Percentiles rank a stretch among this genome's conserved stretches.
Evolutionary conservation across 1,140 invertebrate species (phyloP).

Genomic region (Tribolium castaneum): DNA sequence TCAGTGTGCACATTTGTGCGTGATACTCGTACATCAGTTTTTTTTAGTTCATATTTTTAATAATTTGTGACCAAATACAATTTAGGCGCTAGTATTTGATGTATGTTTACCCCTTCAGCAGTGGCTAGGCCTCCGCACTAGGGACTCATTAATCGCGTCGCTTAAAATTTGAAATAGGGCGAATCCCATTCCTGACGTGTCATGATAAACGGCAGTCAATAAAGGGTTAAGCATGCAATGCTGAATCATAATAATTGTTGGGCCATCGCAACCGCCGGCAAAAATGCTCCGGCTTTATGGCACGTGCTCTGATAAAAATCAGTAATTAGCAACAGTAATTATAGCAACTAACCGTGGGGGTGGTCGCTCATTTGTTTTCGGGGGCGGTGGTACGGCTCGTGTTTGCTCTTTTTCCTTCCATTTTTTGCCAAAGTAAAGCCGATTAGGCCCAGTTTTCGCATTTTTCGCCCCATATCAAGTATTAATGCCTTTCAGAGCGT

Average conservation of each 20-base stretch:
- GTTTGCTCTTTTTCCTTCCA: conserved; percentile 50
- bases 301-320: conserved; percentile 64
- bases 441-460: conserved; percentile 12
- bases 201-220: conserved; percentile 58
- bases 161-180: conserved; percentile 55
- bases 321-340: conserved; percentile 64
- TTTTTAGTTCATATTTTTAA: too few species aligned
- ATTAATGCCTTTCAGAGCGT: conserved; percentile 32
- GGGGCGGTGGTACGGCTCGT: conserved; percentile 49
- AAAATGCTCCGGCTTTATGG: conserved; percentile 58
- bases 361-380: conserved; percentile 49
- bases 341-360: conserved; percentile 62
- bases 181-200: conserved; percentile 53
- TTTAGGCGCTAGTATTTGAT: background rate
- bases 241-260: conserved; percentile 62
- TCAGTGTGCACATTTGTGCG: too few species aligned
- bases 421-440: background rate
- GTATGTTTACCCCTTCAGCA: background rate
- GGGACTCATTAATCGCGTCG: conserved; percentile 46
- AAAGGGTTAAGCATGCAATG: conserved; percentile 61
- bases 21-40: too few species aligned
- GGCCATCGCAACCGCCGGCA: conserved; percentile 47
- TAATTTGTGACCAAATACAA: too few species aligned
- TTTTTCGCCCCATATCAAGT: conserved; percentile 1
- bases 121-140: background rate